These are phyloP conservation scores for Nymphalis polychloros DNA, from an alignment of 2,888 invertebrate species.

Conservation along the genomic window DNA sequence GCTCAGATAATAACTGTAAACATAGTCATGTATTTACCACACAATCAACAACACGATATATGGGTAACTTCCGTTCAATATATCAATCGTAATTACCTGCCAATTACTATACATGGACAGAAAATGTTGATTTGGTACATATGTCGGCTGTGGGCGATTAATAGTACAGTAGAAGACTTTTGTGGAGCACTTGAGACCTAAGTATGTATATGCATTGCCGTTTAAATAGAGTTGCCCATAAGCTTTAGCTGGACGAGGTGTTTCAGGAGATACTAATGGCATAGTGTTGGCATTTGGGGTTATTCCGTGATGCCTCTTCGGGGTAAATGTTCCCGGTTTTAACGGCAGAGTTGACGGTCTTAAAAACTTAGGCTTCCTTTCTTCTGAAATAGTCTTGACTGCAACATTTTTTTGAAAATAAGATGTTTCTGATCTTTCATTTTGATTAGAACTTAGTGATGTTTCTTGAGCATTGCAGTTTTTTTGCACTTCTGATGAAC, in stretches of 20 bases:
- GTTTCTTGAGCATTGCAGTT: conserved; percentile 64
- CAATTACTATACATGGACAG: conserved; percentile 99
- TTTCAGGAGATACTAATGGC: conserved; percentile 94
- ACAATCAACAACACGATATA: conserved; percentile 40
- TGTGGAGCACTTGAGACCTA: conserved; percentile 94
- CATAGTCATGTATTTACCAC: conserved; percentile 53
- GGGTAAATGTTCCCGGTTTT: conserved; percentile 91
- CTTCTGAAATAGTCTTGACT: conserved; percentile 58
- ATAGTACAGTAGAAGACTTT: conserved; percentile 96
- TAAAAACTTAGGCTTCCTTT: conserved; percentile 85
- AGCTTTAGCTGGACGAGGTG: conserved; percentile 93
- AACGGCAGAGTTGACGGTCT: conserved; percentile 91
- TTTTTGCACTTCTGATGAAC: conserved; percentile 69
- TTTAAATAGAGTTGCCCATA: conserved; percentile 94
- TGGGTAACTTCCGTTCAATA: conserved; percentile 25
- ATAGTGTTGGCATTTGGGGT: conserved; percentile 91
- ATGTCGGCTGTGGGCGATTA: conserved; percentile 96
- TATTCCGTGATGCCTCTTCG: conserved; percentile 90
- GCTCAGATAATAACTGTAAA: conserved; percentile 84
- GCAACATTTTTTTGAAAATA: conserved; percentile 74
- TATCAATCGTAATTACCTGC: conserved; percentile 82
- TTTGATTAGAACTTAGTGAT: conserved; percentile 46
- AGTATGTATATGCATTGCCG: conserved; percentile 95
- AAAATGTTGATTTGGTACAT: conserved; percentile 93
- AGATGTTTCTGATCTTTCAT: conserved; percentile 75